phyloP scores from a whole-genome alignment of 2,888 invertebrate genomes.

The Cordylochernes scorpioides region DNA sequence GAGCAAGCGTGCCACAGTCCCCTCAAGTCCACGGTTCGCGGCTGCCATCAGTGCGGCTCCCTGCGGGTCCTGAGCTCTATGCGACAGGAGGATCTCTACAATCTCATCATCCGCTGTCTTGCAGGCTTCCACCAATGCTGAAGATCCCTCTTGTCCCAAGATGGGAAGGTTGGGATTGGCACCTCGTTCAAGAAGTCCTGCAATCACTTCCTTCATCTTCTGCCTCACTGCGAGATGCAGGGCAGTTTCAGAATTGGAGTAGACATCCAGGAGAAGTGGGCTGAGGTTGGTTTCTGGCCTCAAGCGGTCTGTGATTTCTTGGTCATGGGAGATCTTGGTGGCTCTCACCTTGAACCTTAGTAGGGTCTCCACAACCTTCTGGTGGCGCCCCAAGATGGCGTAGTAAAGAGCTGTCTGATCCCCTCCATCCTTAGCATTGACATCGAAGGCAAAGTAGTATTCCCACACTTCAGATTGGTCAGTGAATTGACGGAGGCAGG shows the following conservation, averaged over 20 bases:
- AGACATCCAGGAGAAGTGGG: slow-evolving; percentile 42
- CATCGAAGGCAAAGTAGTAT: slow-evolving; percentile 65
- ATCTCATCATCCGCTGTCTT: slow-evolving; percentile 37
- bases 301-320: slow-evolving; percentile 48
- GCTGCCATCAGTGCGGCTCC: slow-evolving; percentile 54
- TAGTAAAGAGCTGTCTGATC: slow-evolving; percentile 73
- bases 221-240: slow-evolving; percentile 52
- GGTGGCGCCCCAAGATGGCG: slow-evolving; percentile 55
- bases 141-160: slow-evolving; percentile 14
- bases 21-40: slow-evolving; percentile 41
- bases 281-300: slow-evolving; percentile 24
- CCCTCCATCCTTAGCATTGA: slow-evolving; percentile 64
- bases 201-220: slow-evolving; percentile 40
- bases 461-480: slow-evolving; percentile 47
- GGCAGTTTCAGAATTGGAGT: slow-evolving; percentile 44
- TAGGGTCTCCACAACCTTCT: slow-evolving; percentile 44
- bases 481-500: slow-evolving; percentile 32
- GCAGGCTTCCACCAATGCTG: slow-evolving; percentile 38
- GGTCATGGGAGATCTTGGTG: slow-evolving; percentile 2
- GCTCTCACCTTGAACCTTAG: slow-evolving; percentile 31
- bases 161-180: slow-evolving; percentile 52
- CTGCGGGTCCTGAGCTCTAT: slow-evolving; percentile 60
- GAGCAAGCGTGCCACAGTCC: slow-evolving; percentile 48
- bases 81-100: slow-evolving; percentile 44
- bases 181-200: slow-evolving; percentile 41